These are phyloP conservation scores for Geotrypetes seraphini DNA, from an alignment of 2,797 vertebrate species.

Conservation along the genomic window DNA sequence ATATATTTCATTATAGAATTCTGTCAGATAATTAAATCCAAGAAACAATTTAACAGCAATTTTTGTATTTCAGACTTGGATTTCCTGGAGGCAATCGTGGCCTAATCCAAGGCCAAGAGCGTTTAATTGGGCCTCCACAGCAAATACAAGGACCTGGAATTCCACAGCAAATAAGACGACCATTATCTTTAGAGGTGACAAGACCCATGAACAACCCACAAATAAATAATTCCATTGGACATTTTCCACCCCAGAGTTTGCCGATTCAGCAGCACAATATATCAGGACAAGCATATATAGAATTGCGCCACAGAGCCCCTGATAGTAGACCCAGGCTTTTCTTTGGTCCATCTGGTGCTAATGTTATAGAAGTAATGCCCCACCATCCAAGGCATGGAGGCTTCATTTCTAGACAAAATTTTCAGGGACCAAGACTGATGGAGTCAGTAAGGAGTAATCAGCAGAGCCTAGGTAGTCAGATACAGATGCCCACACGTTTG, in stretches of 20 bases:
- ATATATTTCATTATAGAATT: no score
- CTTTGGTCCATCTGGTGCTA: slow-evolving; percentile 52
- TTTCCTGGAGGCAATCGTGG: slow-evolving; percentile 70
- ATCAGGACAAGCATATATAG: slow-evolving; percentile 91
- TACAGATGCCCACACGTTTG: slow-evolving; percentile 64
- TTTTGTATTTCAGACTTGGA: slow-evolving; percentile 58
- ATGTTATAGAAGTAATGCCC: slow-evolving; percentile 52
- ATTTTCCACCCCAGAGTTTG: slow-evolving; percentile 73
- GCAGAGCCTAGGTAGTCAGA: slow-evolving; percentile 43
- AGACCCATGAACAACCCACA: slow-evolving; percentile 56
- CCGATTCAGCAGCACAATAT: slow-evolving; percentile 89
- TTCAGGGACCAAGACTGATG: slow-evolving; percentile 62
- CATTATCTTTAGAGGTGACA: slow-evolving; percentile 74
- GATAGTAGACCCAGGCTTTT: slow-evolving; percentile 74
- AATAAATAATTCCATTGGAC: slow-evolving; percentile 51
- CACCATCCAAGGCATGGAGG: slow-evolving; percentile 53
- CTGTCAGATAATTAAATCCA: no score
- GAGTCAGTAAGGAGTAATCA: slow-evolving; percentile 56
- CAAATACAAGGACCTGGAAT: slow-evolving; percentile 69
- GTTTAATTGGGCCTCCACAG: slow-evolving; percentile 72
- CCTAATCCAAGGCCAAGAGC: slow-evolving; percentile 67
- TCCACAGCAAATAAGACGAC: slow-evolving; percentile 78
- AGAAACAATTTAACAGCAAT: no score
- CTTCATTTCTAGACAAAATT: slow-evolving; percentile 64
- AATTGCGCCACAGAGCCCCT: slow-evolving; percentile 79